Percentiles rank a stretch among this genome's conserved stretches.
Conservation (phyloP, 2,797 vertebrate genomes). For the Acrossocheilus wenchowensis region DNA sequence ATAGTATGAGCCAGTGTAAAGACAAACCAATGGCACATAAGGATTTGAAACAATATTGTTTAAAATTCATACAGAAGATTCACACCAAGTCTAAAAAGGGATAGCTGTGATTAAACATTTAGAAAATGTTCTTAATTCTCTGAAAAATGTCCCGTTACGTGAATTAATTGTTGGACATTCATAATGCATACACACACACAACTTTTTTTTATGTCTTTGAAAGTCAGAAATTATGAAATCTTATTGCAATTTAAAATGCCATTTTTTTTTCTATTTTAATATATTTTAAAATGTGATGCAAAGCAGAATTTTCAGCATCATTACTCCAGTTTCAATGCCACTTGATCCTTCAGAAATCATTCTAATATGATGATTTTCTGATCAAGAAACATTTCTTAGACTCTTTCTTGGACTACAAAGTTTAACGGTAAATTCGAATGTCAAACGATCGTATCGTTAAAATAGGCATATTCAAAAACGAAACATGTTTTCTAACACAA, state of each 20-base stretch:
- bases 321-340: background rate
- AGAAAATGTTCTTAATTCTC: background rate
- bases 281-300: background rate
- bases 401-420: no score
- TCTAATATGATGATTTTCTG: background rate
- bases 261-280: background rate
- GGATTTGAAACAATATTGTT: background rate
- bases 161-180: background rate
- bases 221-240: background rate
- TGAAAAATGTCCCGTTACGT: background rate
- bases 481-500: background rate
- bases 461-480: background rate
- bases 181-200: background rate
- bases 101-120: background rate
- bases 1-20: background rate
- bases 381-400: background rate
- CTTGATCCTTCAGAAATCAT: background rate
- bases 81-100: background rate
- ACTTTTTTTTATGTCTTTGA: background rate
- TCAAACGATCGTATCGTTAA: background rate
- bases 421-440: background rate
- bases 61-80: background rate
- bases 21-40: background rate
- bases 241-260: background rate
- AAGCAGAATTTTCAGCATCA: background rate